Evolutionary conservation across 2,888 invertebrate genomes (phyloP), one percentile per base, ranked within the genome.

Genomic region (Gibbula magus): DNA sequence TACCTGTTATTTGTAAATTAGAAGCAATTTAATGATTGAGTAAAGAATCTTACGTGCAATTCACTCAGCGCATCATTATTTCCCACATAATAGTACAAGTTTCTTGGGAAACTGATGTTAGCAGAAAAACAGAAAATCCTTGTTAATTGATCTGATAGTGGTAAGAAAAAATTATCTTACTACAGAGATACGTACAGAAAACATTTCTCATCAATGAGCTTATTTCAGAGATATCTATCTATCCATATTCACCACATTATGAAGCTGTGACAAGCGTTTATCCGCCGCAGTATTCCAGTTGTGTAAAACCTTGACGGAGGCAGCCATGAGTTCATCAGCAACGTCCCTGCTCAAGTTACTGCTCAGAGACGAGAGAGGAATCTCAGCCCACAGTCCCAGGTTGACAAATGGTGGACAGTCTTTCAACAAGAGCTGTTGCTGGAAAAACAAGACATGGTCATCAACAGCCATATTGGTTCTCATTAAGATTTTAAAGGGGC

Each of bases 321-420:
- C 74, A 13, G 51, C 52, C 16, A 78, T 51, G 10, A 83, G 25
- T 16, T 75, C 76, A 1, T 82, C 82, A 8, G 81, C 75, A 1
- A 85, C 25, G 7, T 77, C 78, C n/a, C 39, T 73, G 1, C 76
- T 51, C 8, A 81, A 35, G n/a, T 56, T 56, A 0, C 75, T 53
- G 18, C 80, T 73, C 13, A 86, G 73, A 10, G 29, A 77, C 16
- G 76, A 20, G 3, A 86, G 51, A 4, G 83, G 81, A 7, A 85
- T 56, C 51, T 78, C 81, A 79, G 82, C 78, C 86, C 85, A 86
- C 25, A 85, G 29, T 2, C 18, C 5, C 7, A 82, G 25, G 32
- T 81, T 56, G 25, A 77, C 75, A 25, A 13, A 61, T 32, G 82
- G 78, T 39, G 81, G 80, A 52, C 76, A 85, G n/a, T 53, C 22